Percentiles rank a stretch among this genome's conserved stretches.
These are phyloP conservation scores for Stegodyphus mimosarum DNA, from an alignment of 1,140 invertebrate species.

Conservation along the genomic window DNA sequence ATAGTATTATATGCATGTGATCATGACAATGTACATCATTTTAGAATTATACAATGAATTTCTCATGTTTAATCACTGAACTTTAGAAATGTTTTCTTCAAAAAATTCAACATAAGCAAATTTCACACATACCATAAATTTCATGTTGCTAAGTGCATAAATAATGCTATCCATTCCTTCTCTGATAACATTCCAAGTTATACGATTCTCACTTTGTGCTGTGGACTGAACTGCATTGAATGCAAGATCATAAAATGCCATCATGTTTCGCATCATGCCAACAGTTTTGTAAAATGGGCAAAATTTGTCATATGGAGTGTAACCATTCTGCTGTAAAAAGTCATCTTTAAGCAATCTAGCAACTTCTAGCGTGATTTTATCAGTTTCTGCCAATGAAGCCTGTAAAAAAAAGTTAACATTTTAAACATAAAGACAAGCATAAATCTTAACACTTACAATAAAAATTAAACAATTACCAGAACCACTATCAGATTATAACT, in stretches of 20 bases:
- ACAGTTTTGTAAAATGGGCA: constrained; percentile 99
- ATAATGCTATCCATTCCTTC: constrained; percentile 96
- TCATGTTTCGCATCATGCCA: constrained; percentile 98
- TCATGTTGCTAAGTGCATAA: constrained; percentile 99
- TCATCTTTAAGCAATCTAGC: constrained; percentile 99
- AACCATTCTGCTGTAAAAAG: constrained; percentile 98
- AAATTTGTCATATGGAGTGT: constrained; percentile 96
- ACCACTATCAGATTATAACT: too few relatives aligned
- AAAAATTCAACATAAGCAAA: not conserved
- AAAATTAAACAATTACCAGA: too few relatives aligned
- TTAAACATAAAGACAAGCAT: too few relatives aligned
- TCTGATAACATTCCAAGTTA: constrained; percentile 97
- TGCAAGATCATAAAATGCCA: constrained; percentile 97
- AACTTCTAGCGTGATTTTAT: constrained; percentile 99
- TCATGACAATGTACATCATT: not conserved
- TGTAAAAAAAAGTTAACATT: constrained; percentile 40
- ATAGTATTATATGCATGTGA: not conserved
- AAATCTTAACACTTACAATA: too few relatives aligned
- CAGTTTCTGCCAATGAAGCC: constrained; percentile 96
- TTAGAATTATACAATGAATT: not conserved
- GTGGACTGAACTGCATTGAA: constrained; percentile 97
- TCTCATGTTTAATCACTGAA: not conserved
- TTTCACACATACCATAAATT: constrained; percentile 89
- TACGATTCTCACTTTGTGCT: constrained; percentile 98
- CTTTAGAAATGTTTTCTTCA: not conserved